A percentile compares a stretch with the other conserved stretches of the same genome.
Conservation (phyloP, 1,140 invertebrate species). For the Drosophila tsacasi region DNA sequence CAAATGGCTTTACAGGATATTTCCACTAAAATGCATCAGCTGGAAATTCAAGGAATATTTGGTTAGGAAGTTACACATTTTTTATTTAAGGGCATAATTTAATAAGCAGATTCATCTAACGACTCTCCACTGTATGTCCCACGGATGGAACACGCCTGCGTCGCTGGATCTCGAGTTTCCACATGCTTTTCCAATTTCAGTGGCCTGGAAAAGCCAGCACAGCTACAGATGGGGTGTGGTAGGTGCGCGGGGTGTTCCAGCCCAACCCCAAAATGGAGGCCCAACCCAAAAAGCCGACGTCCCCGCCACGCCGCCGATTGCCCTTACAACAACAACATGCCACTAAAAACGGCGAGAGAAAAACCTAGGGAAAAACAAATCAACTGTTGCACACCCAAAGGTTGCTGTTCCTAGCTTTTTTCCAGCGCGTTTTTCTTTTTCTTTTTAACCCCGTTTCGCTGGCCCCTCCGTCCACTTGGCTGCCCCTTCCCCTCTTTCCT, state of each 20-base stretch:
- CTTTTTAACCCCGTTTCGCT: slow-evolving; percentile 82
- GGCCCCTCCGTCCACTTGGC: slow-evolving; percentile 40
- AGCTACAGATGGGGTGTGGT: slow-evolving; percentile 51
- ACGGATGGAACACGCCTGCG: slow-evolving; percentile 55
- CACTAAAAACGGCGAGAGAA: slow-evolving; percentile 1
- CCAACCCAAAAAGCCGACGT: slow-evolving; percentile 60
- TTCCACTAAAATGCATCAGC: not conserved
- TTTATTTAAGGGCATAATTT: not conserved
- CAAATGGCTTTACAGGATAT: not conserved
- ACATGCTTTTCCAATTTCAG: slow-evolving; percentile 70
- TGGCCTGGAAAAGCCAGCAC: slow-evolving; percentile 46
- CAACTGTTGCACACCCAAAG: slow-evolving; percentile 71
- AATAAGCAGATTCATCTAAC: not conserved
- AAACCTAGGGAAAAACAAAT: slow-evolving; percentile 42
- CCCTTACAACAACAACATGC: slow-evolving; percentile 58
- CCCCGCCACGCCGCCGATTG: slow-evolving; percentile 55
- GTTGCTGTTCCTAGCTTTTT: slow-evolving; percentile 75
- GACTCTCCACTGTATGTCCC: slow-evolving; percentile 35
- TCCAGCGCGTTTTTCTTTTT: slow-evolving; percentile 81
- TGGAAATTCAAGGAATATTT: not conserved
- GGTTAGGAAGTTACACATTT: not conserved
- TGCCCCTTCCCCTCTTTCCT: slow-evolving; percentile 1
- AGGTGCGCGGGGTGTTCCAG: slow-evolving; percentile 21
- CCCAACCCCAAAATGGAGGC: slow-evolving; percentile 64
- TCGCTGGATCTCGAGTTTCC: slow-evolving; percentile 76